Evolutionary conservation across 2,888 invertebrate genomes (phyloP), one percentile per base, ranked within the genome.

Genomic region (Drosophila meridiana): DNA sequence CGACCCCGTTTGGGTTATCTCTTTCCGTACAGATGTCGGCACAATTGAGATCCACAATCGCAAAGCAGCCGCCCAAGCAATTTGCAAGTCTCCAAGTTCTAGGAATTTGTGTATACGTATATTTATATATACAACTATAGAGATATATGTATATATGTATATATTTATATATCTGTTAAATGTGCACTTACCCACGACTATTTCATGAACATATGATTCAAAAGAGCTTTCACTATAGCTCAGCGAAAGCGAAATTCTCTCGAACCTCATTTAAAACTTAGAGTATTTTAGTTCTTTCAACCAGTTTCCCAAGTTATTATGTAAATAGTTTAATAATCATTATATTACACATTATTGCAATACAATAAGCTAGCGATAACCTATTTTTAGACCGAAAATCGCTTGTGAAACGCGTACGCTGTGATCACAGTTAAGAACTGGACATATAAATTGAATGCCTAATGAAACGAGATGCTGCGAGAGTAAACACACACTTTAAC

Each of bases 1-100:
- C 55, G 73, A 77, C 61, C 64, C 48, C 32, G 9, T 48, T 20
- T 20, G 32, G 77, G 77, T 76, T 76, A 76, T 76, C 77, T 34
- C 52, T 28, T 60, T 42, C 62, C 40, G 55, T 28, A 32, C 53
- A 50, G 14, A 52, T n/a, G 53, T 69, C 43, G 52, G 20, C 28
- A 32, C 61, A 57, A 56, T 53, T 57, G 14, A 36, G 48, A 30
- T 42, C 13, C 55, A 55, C 66, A 56, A 40, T 42, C 42, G 36
- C 9, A 55, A 40, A 34, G 32, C 30, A 7, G 4, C 4, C 14
- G 36, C 11, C 7, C 2, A 42, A 42, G 34, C 34, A 48, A 42
- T 67, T 48, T 56, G 55, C 53, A 14, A 56, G 4, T 42, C 40
- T 34, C 11, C 13, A 11, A 40, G 28, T 2, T 47, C 7, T 11